A percentile compares a stretch with the other conserved stretches of the same genome.
phyloP scores from a whole-genome alignment of 2,888 invertebrate species.

The Chloromyia formosa region DNA sequence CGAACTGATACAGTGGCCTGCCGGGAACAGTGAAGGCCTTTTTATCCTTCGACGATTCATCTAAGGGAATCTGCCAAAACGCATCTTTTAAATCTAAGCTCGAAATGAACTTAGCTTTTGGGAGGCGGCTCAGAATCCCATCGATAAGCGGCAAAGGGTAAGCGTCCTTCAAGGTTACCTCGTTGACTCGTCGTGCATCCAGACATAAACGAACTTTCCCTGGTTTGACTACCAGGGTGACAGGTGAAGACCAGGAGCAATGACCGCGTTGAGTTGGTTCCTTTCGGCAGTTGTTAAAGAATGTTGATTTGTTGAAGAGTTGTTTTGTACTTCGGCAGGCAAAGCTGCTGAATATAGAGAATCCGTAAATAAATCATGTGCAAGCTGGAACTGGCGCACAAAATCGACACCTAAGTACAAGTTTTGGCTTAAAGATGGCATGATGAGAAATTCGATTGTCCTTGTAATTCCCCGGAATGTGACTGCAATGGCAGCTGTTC shows the following conservation, averaged over 20 bases:
- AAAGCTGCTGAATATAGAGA: too few species aligned
- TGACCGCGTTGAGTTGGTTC: neutral
- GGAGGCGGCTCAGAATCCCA: conserved; percentile 52
- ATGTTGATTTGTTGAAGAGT: neutral
- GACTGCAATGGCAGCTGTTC: too few species aligned
- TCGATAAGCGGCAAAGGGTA: conserved; percentile 53
- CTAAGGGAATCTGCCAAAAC: conserved; percentile 48
- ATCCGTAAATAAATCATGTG: too few species aligned
- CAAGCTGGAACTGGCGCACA: too few species aligned
- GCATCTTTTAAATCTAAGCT: conserved; percentile 54
- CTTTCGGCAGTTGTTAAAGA: neutral
- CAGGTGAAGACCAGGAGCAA: conserved; percentile 19
- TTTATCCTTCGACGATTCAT: conserved; percentile 46
- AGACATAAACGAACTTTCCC: conserved; percentile 50
- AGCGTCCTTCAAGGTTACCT: conserved; percentile 52
- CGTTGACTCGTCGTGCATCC: conserved; percentile 52
- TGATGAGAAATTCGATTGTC: too few species aligned
- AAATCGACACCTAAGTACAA: too few species aligned
- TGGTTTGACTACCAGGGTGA: conserved; percentile 1
- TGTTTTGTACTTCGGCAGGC: too few species aligned
- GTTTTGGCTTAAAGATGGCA: too few species aligned
- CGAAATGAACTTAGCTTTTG: conserved; percentile 52
- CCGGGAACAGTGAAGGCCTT: conserved; percentile 50
- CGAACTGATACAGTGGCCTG: conserved; percentile 35
- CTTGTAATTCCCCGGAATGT: too few species aligned